phyloP scores from a whole-genome alignment of 2,113 vertebrate genomes.

The Alligator sinensis region DNA sequence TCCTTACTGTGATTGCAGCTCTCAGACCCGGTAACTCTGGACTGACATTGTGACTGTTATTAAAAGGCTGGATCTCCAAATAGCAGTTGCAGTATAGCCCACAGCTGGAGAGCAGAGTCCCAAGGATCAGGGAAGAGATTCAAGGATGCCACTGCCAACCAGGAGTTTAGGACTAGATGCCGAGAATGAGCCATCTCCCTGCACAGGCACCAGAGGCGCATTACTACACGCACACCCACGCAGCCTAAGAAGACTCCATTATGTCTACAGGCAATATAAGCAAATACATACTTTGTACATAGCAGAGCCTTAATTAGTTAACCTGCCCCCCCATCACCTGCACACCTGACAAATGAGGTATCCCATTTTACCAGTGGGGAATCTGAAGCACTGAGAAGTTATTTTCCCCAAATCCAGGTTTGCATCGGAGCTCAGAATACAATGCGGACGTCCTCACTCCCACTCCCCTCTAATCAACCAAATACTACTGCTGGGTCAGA shows the following conservation, averaged over 20 bases:
- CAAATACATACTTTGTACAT: background rate
- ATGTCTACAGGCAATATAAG: background rate
- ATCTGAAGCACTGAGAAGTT: background rate
- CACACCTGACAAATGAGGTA: rapidly evolving
- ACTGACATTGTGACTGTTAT: constrained; percentile 16
- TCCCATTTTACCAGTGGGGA: background rate
- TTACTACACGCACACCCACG: background rate
- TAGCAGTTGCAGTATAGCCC: background rate
- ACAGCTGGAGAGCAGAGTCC: constrained; percentile 18
- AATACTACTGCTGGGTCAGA: background rate
- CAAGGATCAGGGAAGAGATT: background rate
- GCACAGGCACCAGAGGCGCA: background rate
- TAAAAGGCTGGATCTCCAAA: constrained; percentile 41
- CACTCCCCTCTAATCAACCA: background rate
- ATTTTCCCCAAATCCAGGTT: background rate
- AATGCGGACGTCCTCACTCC: background rate
- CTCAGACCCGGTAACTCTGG: constrained; percentile 23
- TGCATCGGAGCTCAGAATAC: background rate
- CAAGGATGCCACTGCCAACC: background rate
- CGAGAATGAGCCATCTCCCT: background rate
- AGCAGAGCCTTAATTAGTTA: background rate
- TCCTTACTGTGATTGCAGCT: background rate
- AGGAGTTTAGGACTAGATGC: background rate
- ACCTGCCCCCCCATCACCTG: background rate
- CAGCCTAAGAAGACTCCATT: background rate